phyloP scores from a whole-genome alignment of 2,888 invertebrate species.

The Acleris emargana region DNA sequence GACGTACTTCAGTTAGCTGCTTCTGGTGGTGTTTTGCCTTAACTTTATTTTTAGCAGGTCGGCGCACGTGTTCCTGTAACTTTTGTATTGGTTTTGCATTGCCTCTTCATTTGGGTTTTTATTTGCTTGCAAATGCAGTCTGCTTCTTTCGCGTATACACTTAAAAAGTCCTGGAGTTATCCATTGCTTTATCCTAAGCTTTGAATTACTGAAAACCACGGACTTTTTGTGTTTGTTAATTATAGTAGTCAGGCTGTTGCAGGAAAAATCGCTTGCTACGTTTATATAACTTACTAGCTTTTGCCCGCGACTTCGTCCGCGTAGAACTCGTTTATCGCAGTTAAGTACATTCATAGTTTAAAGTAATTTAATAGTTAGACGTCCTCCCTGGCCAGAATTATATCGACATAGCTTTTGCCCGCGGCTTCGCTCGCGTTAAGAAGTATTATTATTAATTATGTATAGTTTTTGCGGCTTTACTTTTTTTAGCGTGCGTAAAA shows the following conservation, averaged over 20 bases:
- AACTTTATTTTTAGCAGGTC: neutral
- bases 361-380: too few species aligned
- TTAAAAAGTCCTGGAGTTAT: conserved; percentile 7
- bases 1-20: neutral
- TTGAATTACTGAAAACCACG: neutral
- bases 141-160: conserved; percentile 9
- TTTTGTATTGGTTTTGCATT: neutral
- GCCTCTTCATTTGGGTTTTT: conserved; percentile 1
- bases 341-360: too few species aligned
- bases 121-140: neutral
- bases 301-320: too few species aligned
- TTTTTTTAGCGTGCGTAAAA: too few species aligned
- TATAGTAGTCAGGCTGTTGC: neutral
- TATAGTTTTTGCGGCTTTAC: too few species aligned
- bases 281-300: neutral
- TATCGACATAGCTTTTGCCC: too few species aligned
- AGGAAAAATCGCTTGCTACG: neutral
- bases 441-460: too few species aligned
- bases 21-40: conserved; percentile 5
- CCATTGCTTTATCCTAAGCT: conserved; percentile 1
- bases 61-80: conserved; percentile 4
- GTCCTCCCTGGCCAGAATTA: too few species aligned
- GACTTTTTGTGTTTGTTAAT: conserved; percentile 5
- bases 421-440: too few species aligned
- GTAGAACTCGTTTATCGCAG: too few species aligned